Percentiles rank a stretch among this genome's conserved stretches.
These are phyloP conservation scores for Elmis aenea DNA, from an alignment of 2,888 invertebrate species.

Conservation along the genomic window DNA sequence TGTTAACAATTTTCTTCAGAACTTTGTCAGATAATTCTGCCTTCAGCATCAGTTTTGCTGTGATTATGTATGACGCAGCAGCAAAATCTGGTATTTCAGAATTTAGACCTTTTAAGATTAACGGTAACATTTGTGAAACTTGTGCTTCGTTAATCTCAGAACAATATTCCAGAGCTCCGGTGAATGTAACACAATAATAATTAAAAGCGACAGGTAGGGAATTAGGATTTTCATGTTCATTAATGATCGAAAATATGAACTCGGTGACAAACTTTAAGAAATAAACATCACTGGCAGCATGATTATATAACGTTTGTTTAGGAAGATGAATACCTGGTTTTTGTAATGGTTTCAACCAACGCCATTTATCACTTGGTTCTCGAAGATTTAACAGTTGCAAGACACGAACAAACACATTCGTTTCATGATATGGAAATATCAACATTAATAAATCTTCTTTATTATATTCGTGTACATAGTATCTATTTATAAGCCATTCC, in stretches of 20 bases:
- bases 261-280: constrained; percentile 62
- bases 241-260: constrained; percentile 54
- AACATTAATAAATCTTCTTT: constrained; percentile 72
- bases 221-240: constrained; percentile 56
- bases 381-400: constrained; percentile 70
- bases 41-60: constrained; percentile 64
- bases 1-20: constrained; percentile 57
- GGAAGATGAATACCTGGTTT: constrained; percentile 70
- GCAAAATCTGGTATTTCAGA: constrained; percentile 66
- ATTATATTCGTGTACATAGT: constrained; percentile 85
- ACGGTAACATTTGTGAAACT: constrained; percentile 64
- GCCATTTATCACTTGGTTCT: constrained; percentile 60
- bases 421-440: constrained; percentile 90
- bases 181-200: constrained; percentile 72
- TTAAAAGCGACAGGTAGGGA: constrained; percentile 67
- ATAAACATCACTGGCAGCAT: constrained; percentile 58
- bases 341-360: constrained; percentile 70
- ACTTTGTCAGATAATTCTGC: constrained; percentile 54
- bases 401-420: constrained; percentile 78
- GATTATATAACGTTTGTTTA: constrained; percentile 66
- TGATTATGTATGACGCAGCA: constrained; percentile 68
- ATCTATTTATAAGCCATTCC: constrained; percentile 93
- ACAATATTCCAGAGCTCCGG: constrained; percentile 63
- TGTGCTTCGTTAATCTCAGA: constrained; percentile 53
- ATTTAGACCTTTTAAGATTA: constrained; percentile 65